A percentile compares a stretch with the other conserved stretches of the same genome.
Evolutionary conservation across 1,140 invertebrate genomes (phyloP).

Genomic region (Maconellicoccus hirsutus): DNA sequence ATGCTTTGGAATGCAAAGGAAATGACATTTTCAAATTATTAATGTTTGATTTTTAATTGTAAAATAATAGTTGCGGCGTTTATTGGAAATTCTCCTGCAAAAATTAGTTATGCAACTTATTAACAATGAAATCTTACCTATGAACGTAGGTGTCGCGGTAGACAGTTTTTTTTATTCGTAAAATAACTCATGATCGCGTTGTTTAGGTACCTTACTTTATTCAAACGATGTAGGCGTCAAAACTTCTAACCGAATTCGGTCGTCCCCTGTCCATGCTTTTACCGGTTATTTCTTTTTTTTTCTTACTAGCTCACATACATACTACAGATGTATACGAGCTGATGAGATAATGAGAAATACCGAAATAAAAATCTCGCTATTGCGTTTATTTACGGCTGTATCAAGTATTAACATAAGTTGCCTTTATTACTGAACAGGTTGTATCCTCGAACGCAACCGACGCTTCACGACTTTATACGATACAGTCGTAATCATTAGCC

Average conservation of each 20-base stretch:
- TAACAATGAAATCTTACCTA: no score
- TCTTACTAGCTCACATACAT: no score
- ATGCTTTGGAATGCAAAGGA: no score
- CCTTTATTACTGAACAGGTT: conserved; percentile 15
- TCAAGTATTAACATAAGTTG: not conserved
- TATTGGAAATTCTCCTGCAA: no score
- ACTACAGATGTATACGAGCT: not conserved
- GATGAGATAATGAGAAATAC: not conserved
- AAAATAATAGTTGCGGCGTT: no score
- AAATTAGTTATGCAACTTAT: no score
- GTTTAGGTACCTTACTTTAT: not conserved
- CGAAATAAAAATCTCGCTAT: not conserved
- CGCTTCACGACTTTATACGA: not conserved
- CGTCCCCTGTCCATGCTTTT: not conserved
- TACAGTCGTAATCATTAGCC: not conserved
- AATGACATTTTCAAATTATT: no score
- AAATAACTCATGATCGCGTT: not conserved
- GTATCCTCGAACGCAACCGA: not conserved
- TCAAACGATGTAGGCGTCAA: conserved; percentile 10
- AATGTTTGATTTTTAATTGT: no score
- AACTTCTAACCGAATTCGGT: not conserved
- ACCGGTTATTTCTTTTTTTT: not conserved
- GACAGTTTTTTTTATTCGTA: no score
- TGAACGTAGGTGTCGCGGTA: no score
- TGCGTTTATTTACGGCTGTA: conserved; percentile 5